Percentiles rank a stretch among this genome's conserved stretches.
Conservation (phyloP, 2,113 vertebrate genomes). For the Emydocephalus ijimae region DNA sequence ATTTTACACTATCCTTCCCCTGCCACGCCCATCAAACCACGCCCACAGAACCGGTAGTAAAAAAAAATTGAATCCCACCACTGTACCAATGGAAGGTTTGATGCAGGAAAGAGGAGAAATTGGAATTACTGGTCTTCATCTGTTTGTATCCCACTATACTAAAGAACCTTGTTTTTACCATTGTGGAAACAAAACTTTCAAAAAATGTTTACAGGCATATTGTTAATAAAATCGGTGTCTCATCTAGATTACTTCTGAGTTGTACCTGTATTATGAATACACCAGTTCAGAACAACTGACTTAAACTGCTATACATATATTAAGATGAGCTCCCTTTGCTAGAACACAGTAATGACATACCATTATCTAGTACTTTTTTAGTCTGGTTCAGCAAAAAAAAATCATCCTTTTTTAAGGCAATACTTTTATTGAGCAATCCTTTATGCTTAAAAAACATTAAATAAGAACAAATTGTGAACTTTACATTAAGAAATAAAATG, state of each 20-base stretch:
- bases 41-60: too few species aligned
- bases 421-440: neutral
- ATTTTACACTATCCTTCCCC: too few species aligned
- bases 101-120: neutral
- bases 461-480: neutral
- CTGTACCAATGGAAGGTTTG: neutral
- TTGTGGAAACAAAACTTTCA: neutral
- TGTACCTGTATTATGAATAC: neutral
- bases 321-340: neutral
- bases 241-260: neutral
- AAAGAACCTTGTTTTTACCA: neutral
- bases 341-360: neutral
- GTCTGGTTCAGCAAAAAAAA: neutral
- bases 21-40: too few species aligned
- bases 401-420: neutral
- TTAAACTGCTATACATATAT: neutral
- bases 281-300: neutral
- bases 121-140: neutral
- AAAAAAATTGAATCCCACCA: too few species aligned
- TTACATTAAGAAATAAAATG: slow-evolving; percentile 24
- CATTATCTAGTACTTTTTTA: slow-evolving; percentile 2
- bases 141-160: neutral
- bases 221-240: neutral
- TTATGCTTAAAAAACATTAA: neutral
- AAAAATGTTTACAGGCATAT: neutral